Evolutionary conservation across 2,888 invertebrate genomes (phyloP), one percentile per base, ranked within the genome.

Genomic region (Polydrusus tereticollis): DNA sequence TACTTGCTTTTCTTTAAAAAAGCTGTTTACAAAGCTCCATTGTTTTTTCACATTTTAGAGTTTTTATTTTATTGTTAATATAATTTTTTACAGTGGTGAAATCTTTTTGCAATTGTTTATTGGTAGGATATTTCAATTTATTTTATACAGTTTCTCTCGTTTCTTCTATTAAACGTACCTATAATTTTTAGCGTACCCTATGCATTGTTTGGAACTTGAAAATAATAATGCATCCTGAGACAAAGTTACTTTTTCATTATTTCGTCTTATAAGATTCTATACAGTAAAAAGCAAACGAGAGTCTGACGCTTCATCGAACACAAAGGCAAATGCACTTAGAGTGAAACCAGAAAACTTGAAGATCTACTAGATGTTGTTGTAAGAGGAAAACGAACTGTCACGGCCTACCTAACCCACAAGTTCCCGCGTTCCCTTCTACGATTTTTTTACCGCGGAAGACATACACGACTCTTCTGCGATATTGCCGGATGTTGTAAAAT

Each of bases 281-380:
- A 65, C 14, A 29, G 63, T 58, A 59, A n/a, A n/a, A n/a, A 63
- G 68, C 60, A 57, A 55, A 33, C 52, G 16, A 21, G 23, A n/a
- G 12, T 12, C 52, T 63, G 50, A 69, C 66, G 65, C 55, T 23
- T 21, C 63, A 41, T 36, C 41, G 62, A 38, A 70, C 21, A 67
- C 58, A 65, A 73, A 69, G 69, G 73, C 73, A 66, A 73, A 69
- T 73, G 69, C 69, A 69, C 66, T 66, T 68, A 70, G 65, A 66
- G 73, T 73, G 69, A 73, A 73, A 67, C 73, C 66, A 73, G 73
- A 73, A 73, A 73, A 69, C 69, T 38, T 38, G 65, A 59, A 69
- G 69, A 73, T 73, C 69, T 69, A 69, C 47, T 73, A 73, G 73
- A 73, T 73, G 57, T 55, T 41, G 36, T 55, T n/a, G 29, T 41